phyloP scores from a whole-genome alignment of 2,888 invertebrate species.

The Halictus ligatus region DNA sequence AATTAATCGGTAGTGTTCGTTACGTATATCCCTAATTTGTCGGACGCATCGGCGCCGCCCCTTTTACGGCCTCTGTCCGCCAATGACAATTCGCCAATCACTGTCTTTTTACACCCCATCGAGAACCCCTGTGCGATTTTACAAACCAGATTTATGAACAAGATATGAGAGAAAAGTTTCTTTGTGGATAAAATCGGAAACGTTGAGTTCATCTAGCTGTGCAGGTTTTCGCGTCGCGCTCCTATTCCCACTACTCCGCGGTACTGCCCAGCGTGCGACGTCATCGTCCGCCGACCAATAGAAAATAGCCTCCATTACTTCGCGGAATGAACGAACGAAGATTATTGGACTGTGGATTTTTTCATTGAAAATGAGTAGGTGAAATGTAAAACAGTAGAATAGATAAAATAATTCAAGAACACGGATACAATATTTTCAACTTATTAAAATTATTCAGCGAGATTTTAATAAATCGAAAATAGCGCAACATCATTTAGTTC shows the following conservation, averaged over 20 bases:
- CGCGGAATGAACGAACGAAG: no score
- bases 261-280: neutral
- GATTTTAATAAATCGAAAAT: no score
- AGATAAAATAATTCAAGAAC: no score
- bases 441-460: no score
- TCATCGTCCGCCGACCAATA: no score
- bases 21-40: conserved; percentile 79
- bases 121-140: neutral
- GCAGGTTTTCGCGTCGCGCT: neutral
- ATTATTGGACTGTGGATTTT: no score
- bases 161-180: neutral
- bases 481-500: no score
- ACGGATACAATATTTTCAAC: no score
- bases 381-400: no score
- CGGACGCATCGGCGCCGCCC: conserved; percentile 81
- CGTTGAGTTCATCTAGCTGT: neutral
- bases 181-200: no score
- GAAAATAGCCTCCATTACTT: neutral
- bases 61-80: conserved; percentile 66
- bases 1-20: conserved; percentile 58
- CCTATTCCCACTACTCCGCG: neutral
- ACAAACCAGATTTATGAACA: neutral
- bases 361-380: no score
- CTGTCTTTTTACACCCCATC: neutral
- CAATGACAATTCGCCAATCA: neutral